phyloP scores from a whole-genome alignment of 2,113 vertebrate genomes.

The Amblyornis subalaris region DNA sequence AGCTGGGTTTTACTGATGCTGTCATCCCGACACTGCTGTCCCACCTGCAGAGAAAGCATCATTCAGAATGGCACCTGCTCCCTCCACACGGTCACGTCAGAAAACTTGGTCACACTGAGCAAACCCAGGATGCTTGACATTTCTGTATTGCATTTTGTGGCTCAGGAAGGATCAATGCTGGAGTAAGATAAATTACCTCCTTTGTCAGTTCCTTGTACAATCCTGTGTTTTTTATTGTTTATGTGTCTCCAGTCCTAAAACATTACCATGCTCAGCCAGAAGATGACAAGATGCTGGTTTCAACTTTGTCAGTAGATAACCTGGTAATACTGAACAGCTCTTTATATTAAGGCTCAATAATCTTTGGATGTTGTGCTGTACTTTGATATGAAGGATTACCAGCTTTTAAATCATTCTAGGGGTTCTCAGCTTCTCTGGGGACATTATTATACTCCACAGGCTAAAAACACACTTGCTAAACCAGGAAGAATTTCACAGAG shows the following conservation, averaged over 20 bases:
- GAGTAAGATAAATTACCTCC: slow-evolving; percentile 44
- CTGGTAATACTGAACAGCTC: not conserved
- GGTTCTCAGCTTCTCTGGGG: not conserved
- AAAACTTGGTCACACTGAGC: not conserved
- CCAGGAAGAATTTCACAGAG: not conserved
- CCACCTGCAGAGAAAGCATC: not conserved
- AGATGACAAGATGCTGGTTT: slow-evolving; percentile 3
- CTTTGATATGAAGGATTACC: slow-evolving; percentile 7
- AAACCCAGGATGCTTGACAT: not conserved
- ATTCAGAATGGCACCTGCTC: not conserved
- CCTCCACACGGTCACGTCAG: not conserved
- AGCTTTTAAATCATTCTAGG: slow-evolving; percentile 1
- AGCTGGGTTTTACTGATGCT: not conserved
- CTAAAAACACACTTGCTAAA: not conserved
- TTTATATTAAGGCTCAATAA: not conserved
- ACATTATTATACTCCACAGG: not conserved
- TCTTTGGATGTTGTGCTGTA: not conserved
- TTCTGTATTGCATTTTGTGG: not conserved
- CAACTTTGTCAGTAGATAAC: not conserved
- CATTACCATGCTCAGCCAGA: not conserved
- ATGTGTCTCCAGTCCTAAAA: slow-evolving; percentile 10
- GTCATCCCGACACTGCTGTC: not conserved
- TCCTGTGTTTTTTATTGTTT: not conserved
- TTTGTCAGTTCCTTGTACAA: slow-evolving; percentile 29
- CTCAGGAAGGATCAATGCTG: not conserved